phyloP scores from a whole-genome alignment of 2,888 invertebrate genomes.

The Cistogaster globosa region DNA sequence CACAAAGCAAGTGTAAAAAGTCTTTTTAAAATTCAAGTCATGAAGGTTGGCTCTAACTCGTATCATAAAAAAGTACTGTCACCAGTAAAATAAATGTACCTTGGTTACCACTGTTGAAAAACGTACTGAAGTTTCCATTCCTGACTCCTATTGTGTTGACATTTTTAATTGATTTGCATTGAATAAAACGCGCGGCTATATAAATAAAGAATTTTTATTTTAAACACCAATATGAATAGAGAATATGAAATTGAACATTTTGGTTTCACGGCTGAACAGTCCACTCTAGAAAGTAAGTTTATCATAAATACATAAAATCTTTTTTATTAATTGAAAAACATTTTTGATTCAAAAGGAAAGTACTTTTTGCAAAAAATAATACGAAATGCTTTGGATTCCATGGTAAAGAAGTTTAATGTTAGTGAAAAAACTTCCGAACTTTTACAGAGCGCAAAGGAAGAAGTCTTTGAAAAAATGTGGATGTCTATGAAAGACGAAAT shows the following conservation, averaged over 20 bases:
- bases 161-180: too few relatives aligned
- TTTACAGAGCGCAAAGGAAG: slow-evolving; percentile 71
- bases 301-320: background rate
- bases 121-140: too few relatives aligned
- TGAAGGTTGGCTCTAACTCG: too few relatives aligned
- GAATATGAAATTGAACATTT: slow-evolving; percentile 78
- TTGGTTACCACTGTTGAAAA: too few relatives aligned
- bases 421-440: slow-evolving; percentile 71
- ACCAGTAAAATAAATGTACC: too few relatives aligned
- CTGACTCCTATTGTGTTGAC: too few relatives aligned
- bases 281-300: slow-evolving; percentile 75
- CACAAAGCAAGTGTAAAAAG: too few relatives aligned
- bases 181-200: background rate
- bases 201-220: background rate
- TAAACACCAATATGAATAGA: slow-evolving; percentile 71
- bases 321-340: background rate
- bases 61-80: too few relatives aligned
- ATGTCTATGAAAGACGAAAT: slow-evolving; percentile 73
- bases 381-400: slow-evolving; percentile 70
- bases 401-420: slow-evolving; percentile 66
- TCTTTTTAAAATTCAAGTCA: too few relatives aligned
- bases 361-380: slow-evolving; percentile 73
- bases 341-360: slow-evolving; percentile 71
- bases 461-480: slow-evolving; percentile 74
- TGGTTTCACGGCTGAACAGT: slow-evolving; percentile 75